Conservation (phyloP, 2,113 vertebrate species). For the Lophura nycthemera region DNA sequence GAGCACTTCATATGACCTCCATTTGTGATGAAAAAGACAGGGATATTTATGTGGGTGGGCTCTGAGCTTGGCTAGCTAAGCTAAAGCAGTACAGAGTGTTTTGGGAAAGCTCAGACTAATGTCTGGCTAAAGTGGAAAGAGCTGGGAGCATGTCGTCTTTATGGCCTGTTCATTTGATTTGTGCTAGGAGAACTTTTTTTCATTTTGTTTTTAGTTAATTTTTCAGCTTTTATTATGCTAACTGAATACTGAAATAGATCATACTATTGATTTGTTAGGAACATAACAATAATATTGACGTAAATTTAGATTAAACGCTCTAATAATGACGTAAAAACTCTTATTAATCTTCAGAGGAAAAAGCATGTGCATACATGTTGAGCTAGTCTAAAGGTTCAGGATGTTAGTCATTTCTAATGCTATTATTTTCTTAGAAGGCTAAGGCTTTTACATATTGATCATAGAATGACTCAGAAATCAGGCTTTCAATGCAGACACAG, state of each 20-base stretch:
- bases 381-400: not conserved
- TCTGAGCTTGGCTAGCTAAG: not conserved
- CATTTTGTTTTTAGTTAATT: not conserved
- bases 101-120: not conserved
- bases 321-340: constrained; percentile 36
- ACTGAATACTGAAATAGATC: constrained; percentile 26
- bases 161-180: not conserved
- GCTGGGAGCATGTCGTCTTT: not conserved
- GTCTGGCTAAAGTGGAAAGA: not conserved
- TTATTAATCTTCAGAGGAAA: constrained; percentile 10
- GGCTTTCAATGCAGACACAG: not conserved
- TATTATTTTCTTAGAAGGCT: not conserved
- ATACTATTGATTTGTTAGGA: not conserved
- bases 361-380: not conserved
- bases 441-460: not conserved
- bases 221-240: constrained; percentile 21
- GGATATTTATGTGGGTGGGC: not conserved
- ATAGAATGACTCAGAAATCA: not conserved
- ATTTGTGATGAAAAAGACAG: not conserved
- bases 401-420: not conserved
- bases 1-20: not conserved
- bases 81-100: not conserved
- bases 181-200: not conserved
- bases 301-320: constrained; percentile 20
- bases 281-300: not conserved